These are phyloP conservation scores for Dolichopus griseipennis DNA, from an alignment of 2,888 invertebrate species.

Conservation along the genomic window DNA sequence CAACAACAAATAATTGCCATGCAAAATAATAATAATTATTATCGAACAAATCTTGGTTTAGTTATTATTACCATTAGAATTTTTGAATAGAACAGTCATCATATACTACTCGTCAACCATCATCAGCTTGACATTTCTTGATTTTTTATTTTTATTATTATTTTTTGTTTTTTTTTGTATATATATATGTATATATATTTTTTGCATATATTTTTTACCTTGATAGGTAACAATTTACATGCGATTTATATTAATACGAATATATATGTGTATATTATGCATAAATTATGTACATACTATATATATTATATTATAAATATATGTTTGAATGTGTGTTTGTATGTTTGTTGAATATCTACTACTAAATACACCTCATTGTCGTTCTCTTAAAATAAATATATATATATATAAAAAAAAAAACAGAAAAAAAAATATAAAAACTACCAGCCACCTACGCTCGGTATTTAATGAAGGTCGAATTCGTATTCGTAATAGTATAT, in stretches of 20 bases:
- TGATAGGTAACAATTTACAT: not conserved
- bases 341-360: not conserved
- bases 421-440: not conserved
- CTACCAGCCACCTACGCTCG: not conserved
- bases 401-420: not conserved
- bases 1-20: not conserved
- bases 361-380: not conserved
- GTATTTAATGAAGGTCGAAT: slow-evolving; percentile 1
- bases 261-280: not conserved
- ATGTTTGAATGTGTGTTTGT: not conserved
- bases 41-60: not conserved
- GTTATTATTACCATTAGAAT: no score
- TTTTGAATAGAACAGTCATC: not conserved
- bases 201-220: not conserved
- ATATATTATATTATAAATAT: not conserved
- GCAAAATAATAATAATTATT: not conserved
- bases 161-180: not conserved
- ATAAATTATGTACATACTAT: no score
- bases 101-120: not conserved
- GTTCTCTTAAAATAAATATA: not conserved
- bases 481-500: not conserved
- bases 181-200: no score
- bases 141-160: not conserved
- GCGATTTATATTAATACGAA: not conserved
- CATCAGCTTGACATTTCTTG: not conserved